Conservation (phyloP, 53 echinoderm and acorn worm species). For the Hippasteria phrygiana region DNA sequence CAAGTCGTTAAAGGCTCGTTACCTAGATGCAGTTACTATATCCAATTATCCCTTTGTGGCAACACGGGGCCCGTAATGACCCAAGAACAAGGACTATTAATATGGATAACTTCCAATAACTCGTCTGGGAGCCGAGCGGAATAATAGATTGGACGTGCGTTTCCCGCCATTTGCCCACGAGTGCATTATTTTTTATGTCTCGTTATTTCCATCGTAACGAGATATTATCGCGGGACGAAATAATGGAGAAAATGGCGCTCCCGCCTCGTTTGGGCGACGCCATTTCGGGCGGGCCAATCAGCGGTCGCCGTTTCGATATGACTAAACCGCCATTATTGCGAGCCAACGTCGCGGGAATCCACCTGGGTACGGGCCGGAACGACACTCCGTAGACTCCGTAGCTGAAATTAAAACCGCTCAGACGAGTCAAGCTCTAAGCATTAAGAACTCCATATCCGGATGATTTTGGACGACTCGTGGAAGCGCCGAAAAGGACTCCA, state of each 20-base stretch:
- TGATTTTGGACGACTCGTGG: not conserved
- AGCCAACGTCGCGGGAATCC: slow-evolving; percentile 23
- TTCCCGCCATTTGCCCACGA: slow-evolving; percentile 20
- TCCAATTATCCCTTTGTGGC: slow-evolving; percentile 46
- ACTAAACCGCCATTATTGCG: slow-evolving; percentile 34
- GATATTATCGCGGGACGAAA: slow-evolving; percentile 3
- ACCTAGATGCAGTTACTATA: not conserved
- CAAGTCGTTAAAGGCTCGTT: slow-evolving; percentile 62
- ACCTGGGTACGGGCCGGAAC: slow-evolving; percentile 27
- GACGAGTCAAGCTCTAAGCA: slow-evolving; percentile 2
- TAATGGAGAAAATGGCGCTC: slow-evolving; percentile 47
- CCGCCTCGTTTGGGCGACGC: slow-evolving; percentile 39
- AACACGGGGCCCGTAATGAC: not conserved
- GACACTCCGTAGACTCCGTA: slow-evolving; percentile 29
- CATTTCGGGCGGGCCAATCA: slow-evolving; percentile 38
- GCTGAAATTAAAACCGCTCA: slow-evolving; percentile 44
- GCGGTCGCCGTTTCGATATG: not conserved
- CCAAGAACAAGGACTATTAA: slow-evolving; percentile 24
- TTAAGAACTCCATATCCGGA: slow-evolving; percentile 48
- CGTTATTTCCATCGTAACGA: slow-evolving; percentile 50
- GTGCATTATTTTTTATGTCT: slow-evolving; percentile 64
- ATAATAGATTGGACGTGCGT: slow-evolving; percentile 57
- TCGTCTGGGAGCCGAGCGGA: slow-evolving; percentile 9
- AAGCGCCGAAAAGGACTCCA: not conserved
- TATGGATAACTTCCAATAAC: slow-evolving; percentile 53